Conservation (phyloP, 2,888 invertebrate species). For the Nomada lathburiana region DNA sequence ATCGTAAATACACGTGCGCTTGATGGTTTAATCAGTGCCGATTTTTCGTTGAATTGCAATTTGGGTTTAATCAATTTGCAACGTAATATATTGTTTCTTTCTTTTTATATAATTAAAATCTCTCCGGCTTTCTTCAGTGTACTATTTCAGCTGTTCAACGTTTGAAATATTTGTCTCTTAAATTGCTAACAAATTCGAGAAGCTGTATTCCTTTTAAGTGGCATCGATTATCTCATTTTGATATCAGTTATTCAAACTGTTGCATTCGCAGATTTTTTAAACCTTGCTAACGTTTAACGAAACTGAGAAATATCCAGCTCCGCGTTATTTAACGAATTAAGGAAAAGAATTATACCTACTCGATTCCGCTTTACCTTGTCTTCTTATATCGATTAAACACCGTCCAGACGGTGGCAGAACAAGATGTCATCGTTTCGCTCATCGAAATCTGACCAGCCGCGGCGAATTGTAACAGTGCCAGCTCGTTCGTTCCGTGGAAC, state of each 20-base stretch:
- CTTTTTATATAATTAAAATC: too few species aligned
- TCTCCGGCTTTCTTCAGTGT: too few species aligned
- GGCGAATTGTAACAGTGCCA: conserved; percentile 20
- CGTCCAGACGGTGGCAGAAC: neutral
- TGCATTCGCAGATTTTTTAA: too few species aligned
- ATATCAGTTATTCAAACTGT: too few species aligned
- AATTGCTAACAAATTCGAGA: too few species aligned
- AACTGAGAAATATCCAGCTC: too few species aligned
- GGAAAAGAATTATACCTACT: too few species aligned
- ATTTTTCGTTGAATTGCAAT: neutral
- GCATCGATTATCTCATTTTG: too few species aligned
- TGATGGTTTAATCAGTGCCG: conserved; percentile 33
- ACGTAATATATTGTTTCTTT: neutral
- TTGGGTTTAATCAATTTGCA: neutral
- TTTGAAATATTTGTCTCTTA: neutral
- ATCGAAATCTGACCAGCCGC: neutral
- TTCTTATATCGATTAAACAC: neutral
- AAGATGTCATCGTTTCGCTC: neutral
- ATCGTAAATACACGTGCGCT: conserved; percentile 7
- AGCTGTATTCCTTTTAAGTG: too few species aligned
- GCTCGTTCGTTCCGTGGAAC: conserved; percentile 7
- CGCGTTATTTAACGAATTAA: too few species aligned
- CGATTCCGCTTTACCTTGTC: too few species aligned
- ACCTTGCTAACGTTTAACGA: too few species aligned
- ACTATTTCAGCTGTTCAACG: neutral